Evolutionary conservation across 2,888 invertebrate genomes (phyloP), one percentile per base, ranked within the genome.

Genomic region (Hoplodrina ambigua): DNA sequence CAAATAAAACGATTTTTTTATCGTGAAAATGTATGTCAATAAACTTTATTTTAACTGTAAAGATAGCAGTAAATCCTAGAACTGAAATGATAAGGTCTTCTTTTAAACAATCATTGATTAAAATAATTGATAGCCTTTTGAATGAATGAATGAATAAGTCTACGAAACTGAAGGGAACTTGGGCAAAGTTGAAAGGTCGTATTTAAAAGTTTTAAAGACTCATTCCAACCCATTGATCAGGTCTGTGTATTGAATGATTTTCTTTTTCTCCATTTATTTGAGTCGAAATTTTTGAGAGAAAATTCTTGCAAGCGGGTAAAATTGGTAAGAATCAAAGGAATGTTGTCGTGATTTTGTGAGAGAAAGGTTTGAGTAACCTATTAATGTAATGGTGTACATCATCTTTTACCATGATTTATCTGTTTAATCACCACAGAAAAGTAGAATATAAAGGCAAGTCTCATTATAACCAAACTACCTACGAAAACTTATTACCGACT

Each of bases 111-210:
- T 19, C 20, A 25, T 53, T 37, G 33, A 73, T 79, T 59, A 60
- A 49, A 75, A 65, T 65, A 60, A 65, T 79, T 73, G 59, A 73
- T 56, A 73, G 37, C 13, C 30, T 49, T 46, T 55, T 6, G 37
- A 72, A 49, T 52, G 41, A 74, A 49, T 52, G 41, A 74, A 71
- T 58, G 53, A 74, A 70, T 57, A 49, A 63, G 11, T 58, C 59
- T 11, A 10, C 41, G 11, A 33, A 66, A 59, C 25, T 44, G 25
- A 65, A n/a, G 4, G 25, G 41, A 75, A 60, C 10, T 65, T 60
- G 30, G 33, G 25, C 15, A 15, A 50, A 65, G 59, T 53, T 78
- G 20, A 33, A 56, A 46, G 15, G 46, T 44, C 65, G 55, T 44
- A 44, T 72, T 78, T 52, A 20, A 44, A 74, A 75, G 49, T 65